phyloP scores from a whole-genome alignment of 2,113 vertebrate species.

The Labeo rohita region DNA sequence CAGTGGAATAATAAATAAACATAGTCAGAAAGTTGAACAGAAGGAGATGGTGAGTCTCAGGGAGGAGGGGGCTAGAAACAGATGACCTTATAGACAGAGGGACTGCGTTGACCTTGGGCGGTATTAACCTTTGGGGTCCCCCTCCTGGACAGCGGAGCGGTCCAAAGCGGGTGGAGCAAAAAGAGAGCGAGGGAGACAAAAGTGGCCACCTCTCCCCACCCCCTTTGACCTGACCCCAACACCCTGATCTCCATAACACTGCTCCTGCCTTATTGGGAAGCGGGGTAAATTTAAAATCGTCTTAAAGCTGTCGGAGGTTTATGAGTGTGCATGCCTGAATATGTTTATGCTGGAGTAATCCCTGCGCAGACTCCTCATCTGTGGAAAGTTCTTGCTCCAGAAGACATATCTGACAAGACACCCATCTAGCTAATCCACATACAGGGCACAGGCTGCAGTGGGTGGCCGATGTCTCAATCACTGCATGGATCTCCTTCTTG shows the following conservation, averaged over 20 bases:
- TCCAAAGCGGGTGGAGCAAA: slow-evolving; percentile 42
- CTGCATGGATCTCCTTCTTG: neutral
- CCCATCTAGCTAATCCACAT: slow-evolving; percentile 58
- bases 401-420: slow-evolving; percentile 50
- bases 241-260: slow-evolving; percentile 80
- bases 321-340: slow-evolving; percentile 45
- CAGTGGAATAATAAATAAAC: slow-evolving; percentile 55
- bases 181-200: slow-evolving; percentile 58
- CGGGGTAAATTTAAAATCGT: slow-evolving; percentile 68
- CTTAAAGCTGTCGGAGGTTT: slow-evolving; percentile 61
- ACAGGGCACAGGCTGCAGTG: slow-evolving; percentile 33
- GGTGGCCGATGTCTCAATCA: slow-evolving; percentile 61
- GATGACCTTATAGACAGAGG: slow-evolving; percentile 46
- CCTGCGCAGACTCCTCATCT: slow-evolving; percentile 55
- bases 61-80: slow-evolving; percentile 29
- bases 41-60: slow-evolving; percentile 52
- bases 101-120: slow-evolving; percentile 55
- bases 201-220: slow-evolving; percentile 41
- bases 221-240: slow-evolving; percentile 72
- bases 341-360: slow-evolving; percentile 62
- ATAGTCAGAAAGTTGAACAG: slow-evolving; percentile 46
- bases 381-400: slow-evolving; percentile 26
- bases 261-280: slow-evolving; percentile 51
- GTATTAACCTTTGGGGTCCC: slow-evolving; percentile 57
- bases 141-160: slow-evolving; percentile 61